Evolutionary conservation across 2,888 invertebrate species (phyloP).

Genomic region (Steromphala cineraria): DNA sequence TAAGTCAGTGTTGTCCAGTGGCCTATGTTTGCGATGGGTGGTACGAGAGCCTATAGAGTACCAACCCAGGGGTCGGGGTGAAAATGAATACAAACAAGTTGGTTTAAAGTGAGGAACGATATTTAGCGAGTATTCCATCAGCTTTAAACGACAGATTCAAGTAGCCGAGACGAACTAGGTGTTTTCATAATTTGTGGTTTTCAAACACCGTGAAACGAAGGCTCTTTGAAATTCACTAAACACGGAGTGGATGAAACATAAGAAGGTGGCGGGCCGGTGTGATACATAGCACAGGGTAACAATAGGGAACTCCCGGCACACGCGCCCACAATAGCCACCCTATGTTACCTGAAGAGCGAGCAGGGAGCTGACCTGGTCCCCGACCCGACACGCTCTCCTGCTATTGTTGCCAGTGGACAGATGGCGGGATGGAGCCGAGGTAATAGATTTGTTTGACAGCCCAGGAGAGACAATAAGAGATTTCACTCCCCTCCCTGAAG

Average conservation of each 20-base stretch:
- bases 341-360: not conserved
- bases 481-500: not conserved
- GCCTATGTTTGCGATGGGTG: too few species aligned
- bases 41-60: too few species aligned
- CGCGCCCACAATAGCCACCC: not conserved
- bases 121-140: too few species aligned
- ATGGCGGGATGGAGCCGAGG: not conserved
- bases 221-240: slow-evolving; percentile 4
- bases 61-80: too few species aligned
- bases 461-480: not conserved
- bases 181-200: slow-evolving; percentile 12
- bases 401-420: not conserved
- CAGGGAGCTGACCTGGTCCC: not conserved
- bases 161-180: not conserved
- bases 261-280: not conserved
- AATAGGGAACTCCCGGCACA: not conserved
- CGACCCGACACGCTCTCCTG: not conserved
- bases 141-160: not conserved
- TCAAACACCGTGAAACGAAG: not conserved
- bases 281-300: not conserved
- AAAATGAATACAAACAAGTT: too few species aligned
- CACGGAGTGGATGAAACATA: not conserved
- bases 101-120: too few species aligned
- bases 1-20: too few species aligned
- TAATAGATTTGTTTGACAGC: slow-evolving; percentile 2